Base-by-base conservation (phyloP, 2,888 invertebrate genomes). In the Agrotis puta region DNA sequence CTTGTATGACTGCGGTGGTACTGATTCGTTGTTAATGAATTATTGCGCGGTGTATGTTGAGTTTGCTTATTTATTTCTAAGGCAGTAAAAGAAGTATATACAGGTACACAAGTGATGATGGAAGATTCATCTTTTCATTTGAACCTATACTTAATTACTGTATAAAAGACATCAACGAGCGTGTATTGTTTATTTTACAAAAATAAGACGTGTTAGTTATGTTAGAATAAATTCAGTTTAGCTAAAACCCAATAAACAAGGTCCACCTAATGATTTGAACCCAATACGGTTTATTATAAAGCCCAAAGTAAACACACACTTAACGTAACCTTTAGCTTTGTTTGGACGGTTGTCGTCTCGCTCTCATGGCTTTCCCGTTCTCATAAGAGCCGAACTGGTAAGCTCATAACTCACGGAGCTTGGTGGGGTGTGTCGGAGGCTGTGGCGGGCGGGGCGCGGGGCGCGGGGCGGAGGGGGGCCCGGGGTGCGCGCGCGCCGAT, bases 351-450 rank as follows among this genome's bases (percentile, higher is more conserved):
- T 86, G 88, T 88, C 87, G 86, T 90, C 89, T 88, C 89, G 87
- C 89, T 88, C 85, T 87, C 86, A 71, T 85, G 81, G 82, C 82
- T 90, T 86, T 89, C 86, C 86, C 85, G 84, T 90, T 89, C 88
- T 89, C 88, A 88, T 84, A 81, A 85, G 85, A 88, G 86, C 79
- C 82, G 88, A 88, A 86, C 85, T 89, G 85, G 88, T 88, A 90
- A 91, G 91, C 90, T 90, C 95, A 95, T 95, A 95, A 94, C 85
- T 95, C 95, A 95, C 95, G 89, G 90, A 71, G 81, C 81, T 77
- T 85, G 88, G 91, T 87, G 85, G 86, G 93, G 92, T 90, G 91
- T 88, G 90, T 87, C 91, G 93, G 93, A 93, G 93, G 92, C 92
- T 93, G 94, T 89, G 92, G 88, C 87, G 89, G 88, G 84, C 83